Percentiles rank a stretch among this genome's conserved stretches.
These are phyloP conservation scores for Tetramorium alpestre DNA, from an alignment of 1,140 invertebrate genomes.

Conservation along the genomic window DNA sequence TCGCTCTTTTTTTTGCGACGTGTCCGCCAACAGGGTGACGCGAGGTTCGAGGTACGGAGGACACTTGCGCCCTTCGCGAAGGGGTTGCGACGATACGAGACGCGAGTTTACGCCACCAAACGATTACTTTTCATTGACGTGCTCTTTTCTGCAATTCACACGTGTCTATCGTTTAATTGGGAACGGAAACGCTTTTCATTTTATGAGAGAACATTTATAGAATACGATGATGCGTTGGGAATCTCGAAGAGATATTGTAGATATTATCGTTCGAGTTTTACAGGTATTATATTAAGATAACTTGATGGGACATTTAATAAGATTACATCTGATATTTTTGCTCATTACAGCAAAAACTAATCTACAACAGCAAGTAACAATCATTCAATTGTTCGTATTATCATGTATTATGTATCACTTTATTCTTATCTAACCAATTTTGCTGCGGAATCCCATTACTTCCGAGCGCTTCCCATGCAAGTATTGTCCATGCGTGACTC, in stretches of 20 bases:
- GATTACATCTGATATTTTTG: background rate
- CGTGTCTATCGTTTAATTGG: conserved; percentile 30
- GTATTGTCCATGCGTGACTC: conserved; percentile 48
- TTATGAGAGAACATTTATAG: background rate
- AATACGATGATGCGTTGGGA: background rate
- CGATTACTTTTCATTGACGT: conserved; percentile 40
- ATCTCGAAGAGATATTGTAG: background rate
- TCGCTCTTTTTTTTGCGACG: conserved; percentile 35
- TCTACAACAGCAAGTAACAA: background rate
- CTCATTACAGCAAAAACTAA: background rate
- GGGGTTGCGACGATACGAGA: background rate
- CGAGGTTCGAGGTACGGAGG: background rate
- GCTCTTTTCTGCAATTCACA: conserved; percentile 12
- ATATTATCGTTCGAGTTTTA: background rate
- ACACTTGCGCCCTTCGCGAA: conserved; percentile 54
- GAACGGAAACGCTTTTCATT: background rate
- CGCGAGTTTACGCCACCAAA: conserved; percentile 42
- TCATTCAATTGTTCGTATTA: background rate
- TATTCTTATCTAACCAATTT: background rate
- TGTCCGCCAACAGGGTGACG: background rate
- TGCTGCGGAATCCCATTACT: conserved; percentile 17
- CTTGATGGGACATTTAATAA: background rate
- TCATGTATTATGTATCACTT: background rate
- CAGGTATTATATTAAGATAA: background rate
- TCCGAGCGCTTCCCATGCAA: conserved; percentile 11